Percentiles rank a stretch among this genome's conserved stretches.
These are phyloP conservation scores for Campoletis raptor DNA, from an alignment of 2,888 invertebrate species.

Conservation along the genomic window DNA sequence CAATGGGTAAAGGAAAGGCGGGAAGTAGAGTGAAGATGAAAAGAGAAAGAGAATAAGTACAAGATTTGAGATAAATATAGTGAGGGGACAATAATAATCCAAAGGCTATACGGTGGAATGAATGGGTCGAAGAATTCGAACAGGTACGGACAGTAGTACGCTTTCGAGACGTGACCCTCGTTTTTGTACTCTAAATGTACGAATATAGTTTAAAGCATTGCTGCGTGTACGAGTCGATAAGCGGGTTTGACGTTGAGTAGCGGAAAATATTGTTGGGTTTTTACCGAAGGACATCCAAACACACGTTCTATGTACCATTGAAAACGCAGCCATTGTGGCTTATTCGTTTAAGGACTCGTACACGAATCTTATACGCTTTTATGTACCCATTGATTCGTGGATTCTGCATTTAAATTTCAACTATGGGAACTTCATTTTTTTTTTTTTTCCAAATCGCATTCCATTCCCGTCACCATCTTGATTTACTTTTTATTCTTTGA, in stretches of 20 bases:
- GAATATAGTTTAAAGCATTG: background rate
- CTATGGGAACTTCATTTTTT: background rate
- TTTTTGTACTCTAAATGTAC: constrained; percentile 34
- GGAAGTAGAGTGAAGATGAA: constrained; percentile 1
- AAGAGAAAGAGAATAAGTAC: constrained; percentile 43
- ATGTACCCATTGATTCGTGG: constrained; percentile 8
- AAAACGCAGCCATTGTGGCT: constrained; percentile 23
- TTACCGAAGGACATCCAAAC: constrained; percentile 42
- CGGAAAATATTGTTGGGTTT: constrained; percentile 75
- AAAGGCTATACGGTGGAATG: constrained; percentile 45
- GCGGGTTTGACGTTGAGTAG: constrained; percentile 77
- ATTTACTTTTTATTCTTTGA: background rate
- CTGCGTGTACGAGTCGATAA: constrained; percentile 63
- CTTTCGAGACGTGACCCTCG: constrained; percentile 33
- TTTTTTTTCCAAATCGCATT: background rate
- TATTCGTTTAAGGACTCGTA: constrained; percentile 45
- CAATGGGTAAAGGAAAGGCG: background rate
- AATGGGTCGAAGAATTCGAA: constrained; percentile 56
- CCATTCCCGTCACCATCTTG: background rate
- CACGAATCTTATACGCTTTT: background rate
- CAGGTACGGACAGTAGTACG: constrained; percentile 48
- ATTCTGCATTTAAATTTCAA: constrained; percentile 15
- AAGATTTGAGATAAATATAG: constrained; percentile 80
- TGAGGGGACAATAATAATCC: constrained; percentile 78
- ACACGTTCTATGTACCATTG: constrained; percentile 18